phyloP scores from a whole-genome alignment of 2,888 invertebrate species.

The Argynnis bischoffii region DNA sequence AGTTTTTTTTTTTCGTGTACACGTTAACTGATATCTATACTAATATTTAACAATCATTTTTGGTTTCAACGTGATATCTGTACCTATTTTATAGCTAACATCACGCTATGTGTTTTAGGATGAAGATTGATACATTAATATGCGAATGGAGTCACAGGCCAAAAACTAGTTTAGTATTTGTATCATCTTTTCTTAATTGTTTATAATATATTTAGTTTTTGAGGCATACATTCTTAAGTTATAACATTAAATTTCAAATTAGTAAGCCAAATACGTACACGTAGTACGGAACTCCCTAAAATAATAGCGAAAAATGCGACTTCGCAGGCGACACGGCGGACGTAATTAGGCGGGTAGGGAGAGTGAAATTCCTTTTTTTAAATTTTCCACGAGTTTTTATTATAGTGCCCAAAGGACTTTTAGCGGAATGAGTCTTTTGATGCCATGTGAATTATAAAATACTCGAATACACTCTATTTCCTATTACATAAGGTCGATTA shows the following conservation, averaged over 20 bases:
- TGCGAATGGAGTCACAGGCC: no score
- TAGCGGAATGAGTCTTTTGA: conserved; percentile 45
- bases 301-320: conserved; percentile 48
- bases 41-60: no score
- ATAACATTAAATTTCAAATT: not conserved
- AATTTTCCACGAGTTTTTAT: conserved; percentile 50
- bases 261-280: conserved; percentile 39
- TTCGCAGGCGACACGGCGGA: conserved; percentile 47
- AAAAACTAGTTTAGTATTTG: no score
- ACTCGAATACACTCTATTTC: conserved; percentile 24
- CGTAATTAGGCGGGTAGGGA: conserved; percentile 52
- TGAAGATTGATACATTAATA: no score
- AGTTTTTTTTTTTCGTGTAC: no score
- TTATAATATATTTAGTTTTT: not conserved
- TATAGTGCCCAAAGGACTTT: conserved; percentile 49
- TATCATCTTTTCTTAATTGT: not conserved
- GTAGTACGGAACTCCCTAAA: conserved; percentile 42
- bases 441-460: conserved; percentile 41
- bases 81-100: no score
- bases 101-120: no score
- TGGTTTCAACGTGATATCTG: no score
- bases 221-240: no score
- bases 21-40: no score
- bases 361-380: conserved; percentile 47
- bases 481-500: not conserved